Conservation (phyloP, 1,140 invertebrate genomes). For the Papilio machaon region DNA sequence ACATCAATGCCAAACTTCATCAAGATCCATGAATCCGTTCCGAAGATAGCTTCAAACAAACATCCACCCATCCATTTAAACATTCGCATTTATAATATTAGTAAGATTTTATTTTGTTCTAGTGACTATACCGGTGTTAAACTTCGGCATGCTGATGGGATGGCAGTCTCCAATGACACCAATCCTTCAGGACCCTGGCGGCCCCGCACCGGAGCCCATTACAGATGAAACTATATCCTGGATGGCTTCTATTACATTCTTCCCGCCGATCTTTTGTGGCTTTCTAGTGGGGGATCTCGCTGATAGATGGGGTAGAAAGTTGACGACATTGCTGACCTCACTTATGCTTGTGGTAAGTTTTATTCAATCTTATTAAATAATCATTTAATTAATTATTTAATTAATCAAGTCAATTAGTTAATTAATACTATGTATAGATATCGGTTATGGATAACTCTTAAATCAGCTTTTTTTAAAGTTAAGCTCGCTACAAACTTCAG, state of each 20-base stretch:
- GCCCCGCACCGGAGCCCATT: slow-evolving; percentile 70
- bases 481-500: no score
- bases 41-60: no score
- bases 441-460: no score
- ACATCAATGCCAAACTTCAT: no score
- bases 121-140: slow-evolving; percentile 74
- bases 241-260: slow-evolving; percentile 76
- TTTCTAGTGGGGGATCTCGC: slow-evolving; percentile 67
- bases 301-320: slow-evolving; percentile 71
- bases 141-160: slow-evolving; percentile 77
- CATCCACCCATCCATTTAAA: no score
- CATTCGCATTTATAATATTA: not conserved
- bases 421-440: no score
- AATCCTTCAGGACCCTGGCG: slow-evolving; percentile 60
- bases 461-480: no score
- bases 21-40: no score
- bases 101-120: slow-evolving; percentile 40
- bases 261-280: slow-evolving; percentile 74
- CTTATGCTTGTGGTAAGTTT: slow-evolving; percentile 68
- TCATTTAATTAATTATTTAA: not conserved
- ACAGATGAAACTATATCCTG: slow-evolving; percentile 73
- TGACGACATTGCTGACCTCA: slow-evolving; percentile 65
- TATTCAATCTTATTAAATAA: not conserved
- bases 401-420: no score
- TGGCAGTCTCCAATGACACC: slow-evolving; percentile 79